Evolutionary conservation across 2,797 vertebrate species (phyloP), one percentile per base, ranked within the genome.

Genomic region (Pseudochirops corinnae): DNA sequence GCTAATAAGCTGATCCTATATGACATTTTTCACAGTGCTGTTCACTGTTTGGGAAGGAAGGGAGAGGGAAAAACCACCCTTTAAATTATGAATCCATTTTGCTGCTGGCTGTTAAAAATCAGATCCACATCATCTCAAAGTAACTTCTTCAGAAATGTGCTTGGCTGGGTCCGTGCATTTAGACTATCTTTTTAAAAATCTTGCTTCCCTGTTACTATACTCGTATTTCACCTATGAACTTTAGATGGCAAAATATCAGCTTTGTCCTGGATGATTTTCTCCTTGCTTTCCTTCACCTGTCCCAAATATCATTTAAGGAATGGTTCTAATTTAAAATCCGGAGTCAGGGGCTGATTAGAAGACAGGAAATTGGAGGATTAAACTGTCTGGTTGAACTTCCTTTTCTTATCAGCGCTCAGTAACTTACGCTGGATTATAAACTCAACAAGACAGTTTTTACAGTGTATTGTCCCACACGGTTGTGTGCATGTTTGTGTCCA

Each of bases 291-390:
- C 97, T 98, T 99, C 98, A 99, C 99, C 99, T 99, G 99, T 98
- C 98, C 98, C 96, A 95, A 98, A 98, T 99, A 98, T 98, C 98
- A 98, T 98, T 87, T 87, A 98, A 98, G 97, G 99, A 98, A 99
- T 99, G 99, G 99, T 99, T 99, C 99, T 99, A 99, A 99, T 99
- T 99, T 99, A 99, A 98, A 99, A 98, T 98, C 98, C 98, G 99
- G 99, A 99, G 98, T 98, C 98, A 98, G 99, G 99, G 99, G 99
- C 99, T 99, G 99, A 99, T 99, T 99, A 99, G 99, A 99, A 99
- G 98, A 98, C 99, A 99, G 99, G 99, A 99, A 99, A 99, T 99
- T 99, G 99, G 99, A 99, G 99, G 99, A 99, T 99, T 99, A 99
- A 99, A 99, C 99, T 99, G 99, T 99, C 99, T 99, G 99, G 99